Percentiles rank a stretch among this genome's conserved stretches.
phyloP scores from a whole-genome alignment of 2,113 vertebrate genomes.

The Ibidorhyncha struthersii region DNA sequence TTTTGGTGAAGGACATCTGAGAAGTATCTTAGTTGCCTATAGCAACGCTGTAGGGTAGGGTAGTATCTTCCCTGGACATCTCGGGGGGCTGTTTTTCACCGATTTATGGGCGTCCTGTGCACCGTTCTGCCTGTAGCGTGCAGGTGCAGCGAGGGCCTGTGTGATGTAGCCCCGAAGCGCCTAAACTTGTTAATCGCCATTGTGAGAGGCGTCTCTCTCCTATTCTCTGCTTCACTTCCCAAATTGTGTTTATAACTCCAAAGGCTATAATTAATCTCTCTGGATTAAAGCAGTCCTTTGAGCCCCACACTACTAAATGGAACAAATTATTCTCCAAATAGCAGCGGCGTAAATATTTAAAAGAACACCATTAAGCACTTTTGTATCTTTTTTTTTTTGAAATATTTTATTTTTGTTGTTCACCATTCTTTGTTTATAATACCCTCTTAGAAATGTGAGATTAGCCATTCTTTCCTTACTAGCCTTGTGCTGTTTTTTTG shows the following conservation, averaged over 20 bases:
- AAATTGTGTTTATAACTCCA: slow-evolving; percentile 26
- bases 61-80: background rate
- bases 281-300: slow-evolving; percentile 59
- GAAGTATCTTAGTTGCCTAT: background rate
- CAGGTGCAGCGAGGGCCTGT: background rate
- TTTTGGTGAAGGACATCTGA: background rate
- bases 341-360: slow-evolving; percentile 65
- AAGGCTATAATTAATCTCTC: slow-evolving; percentile 69
- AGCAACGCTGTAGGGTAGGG: background rate
- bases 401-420: slow-evolving; percentile 35
- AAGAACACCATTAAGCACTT: slow-evolving; percentile 25
- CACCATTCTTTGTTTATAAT: slow-evolving; percentile 28
- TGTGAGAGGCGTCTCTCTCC: background rate
- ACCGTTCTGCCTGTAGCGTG: background rate
- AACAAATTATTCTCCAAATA: slow-evolving; percentile 62
- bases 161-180: background rate
- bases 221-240: background rate
- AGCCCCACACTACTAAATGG: slow-evolving; percentile 56
- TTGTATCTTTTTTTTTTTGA: background rate
- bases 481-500: background rate
- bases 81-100: background rate
- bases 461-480: slow-evolving; percentile 21
- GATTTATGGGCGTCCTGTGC: background rate
- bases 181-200: background rate
- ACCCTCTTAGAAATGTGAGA: slow-evolving; percentile 17